phyloP scores from a whole-genome alignment of 2,888 invertebrate species.

The Xestia ashworthii region DNA sequence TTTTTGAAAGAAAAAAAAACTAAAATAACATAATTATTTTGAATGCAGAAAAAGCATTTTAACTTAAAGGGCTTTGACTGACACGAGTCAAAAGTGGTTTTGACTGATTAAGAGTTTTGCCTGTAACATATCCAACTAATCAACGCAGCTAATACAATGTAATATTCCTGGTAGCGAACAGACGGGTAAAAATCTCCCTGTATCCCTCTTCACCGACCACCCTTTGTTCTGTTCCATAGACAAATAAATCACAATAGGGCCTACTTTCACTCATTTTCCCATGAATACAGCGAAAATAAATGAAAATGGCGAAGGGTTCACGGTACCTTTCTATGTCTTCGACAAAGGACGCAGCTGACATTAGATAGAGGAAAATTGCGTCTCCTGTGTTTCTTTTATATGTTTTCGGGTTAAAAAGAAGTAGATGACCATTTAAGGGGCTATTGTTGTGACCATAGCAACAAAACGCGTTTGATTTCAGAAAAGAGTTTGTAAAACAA shows the following conservation, averaged over 20 bases:
- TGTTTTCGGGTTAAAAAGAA: conserved; percentile 32
- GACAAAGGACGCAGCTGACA: conserved; percentile 52
- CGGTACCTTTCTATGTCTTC: conserved; percentile 44
- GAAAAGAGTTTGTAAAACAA: not conserved
- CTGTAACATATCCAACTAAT: conserved; percentile 15
- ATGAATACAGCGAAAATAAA: conserved; percentile 63
- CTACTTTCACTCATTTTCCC: conserved; percentile 50
- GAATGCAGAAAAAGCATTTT: too few relatives aligned
- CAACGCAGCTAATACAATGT: conserved; percentile 25
- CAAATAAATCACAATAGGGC: conserved; percentile 62
- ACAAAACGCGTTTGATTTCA: conserved; percentile 8
- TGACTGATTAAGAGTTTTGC: too few relatives aligned
- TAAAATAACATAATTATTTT: too few relatives aligned
- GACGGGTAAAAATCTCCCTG: conserved; percentile 34
- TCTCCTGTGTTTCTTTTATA: conserved; percentile 36
- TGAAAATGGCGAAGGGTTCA: conserved; percentile 57
- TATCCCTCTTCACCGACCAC: conserved; percentile 8
- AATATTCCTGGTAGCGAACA: conserved; percentile 25
- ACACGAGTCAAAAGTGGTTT: too few relatives aligned
- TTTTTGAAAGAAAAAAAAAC: too few relatives aligned
- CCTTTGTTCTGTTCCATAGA: conserved; percentile 54
- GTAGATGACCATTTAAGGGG: conserved; percentile 29
- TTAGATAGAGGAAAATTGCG: conserved; percentile 51
- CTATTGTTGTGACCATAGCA: conserved; percentile 24
- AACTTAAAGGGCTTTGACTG: too few relatives aligned